phyloP scores from a whole-genome alignment of 2,113 vertebrate genomes.

The Prunella himalayana region DNA sequence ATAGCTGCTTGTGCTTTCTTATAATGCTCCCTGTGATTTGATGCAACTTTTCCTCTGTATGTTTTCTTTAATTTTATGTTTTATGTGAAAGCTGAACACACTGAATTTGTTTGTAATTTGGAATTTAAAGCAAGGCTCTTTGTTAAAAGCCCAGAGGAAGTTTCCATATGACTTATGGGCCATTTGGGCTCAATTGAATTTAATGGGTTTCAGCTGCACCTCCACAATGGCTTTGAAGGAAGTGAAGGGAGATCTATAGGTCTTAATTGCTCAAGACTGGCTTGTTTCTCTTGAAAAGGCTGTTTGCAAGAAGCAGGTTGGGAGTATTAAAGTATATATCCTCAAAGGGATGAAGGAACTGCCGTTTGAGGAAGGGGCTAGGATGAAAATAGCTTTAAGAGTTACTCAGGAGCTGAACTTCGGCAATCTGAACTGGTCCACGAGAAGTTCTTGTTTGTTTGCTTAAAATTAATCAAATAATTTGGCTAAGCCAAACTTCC shows the following conservation, averaged over 20 bases:
- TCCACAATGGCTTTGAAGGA: conserved; percentile 66
- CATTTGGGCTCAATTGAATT: conserved; percentile 72
- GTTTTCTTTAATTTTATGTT: conserved; percentile 53
- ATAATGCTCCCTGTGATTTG: conserved; percentile 3
- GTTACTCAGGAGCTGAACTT: neutral
- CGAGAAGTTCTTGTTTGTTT: conserved; percentile 5
- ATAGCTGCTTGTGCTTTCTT: neutral
- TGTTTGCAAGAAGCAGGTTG: conserved; percentile 38
- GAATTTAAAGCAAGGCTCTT: conserved; percentile 60
- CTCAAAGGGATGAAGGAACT: neutral
- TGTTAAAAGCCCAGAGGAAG: conserved; percentile 68
- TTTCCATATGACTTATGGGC: conserved; percentile 68
- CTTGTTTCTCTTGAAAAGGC: conserved; percentile 55
- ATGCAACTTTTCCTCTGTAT: conserved; percentile 17
- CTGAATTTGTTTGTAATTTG: conserved; percentile 62
- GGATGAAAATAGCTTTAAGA: neutral
- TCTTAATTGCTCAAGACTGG: conserved; percentile 61
- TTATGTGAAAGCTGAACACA: conserved; percentile 43
- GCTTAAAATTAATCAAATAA: conserved; percentile 13
- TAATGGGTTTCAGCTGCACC: conserved; percentile 72
- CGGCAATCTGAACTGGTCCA: neutral
- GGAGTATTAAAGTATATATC: conserved; percentile 32
- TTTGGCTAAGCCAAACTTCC: neutral
- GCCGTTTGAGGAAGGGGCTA: neutral
- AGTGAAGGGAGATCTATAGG: conserved; percentile 54